Evolutionary conservation across 2,888 invertebrate species (phyloP).

Genomic region (Hetaerina titia): DNA sequence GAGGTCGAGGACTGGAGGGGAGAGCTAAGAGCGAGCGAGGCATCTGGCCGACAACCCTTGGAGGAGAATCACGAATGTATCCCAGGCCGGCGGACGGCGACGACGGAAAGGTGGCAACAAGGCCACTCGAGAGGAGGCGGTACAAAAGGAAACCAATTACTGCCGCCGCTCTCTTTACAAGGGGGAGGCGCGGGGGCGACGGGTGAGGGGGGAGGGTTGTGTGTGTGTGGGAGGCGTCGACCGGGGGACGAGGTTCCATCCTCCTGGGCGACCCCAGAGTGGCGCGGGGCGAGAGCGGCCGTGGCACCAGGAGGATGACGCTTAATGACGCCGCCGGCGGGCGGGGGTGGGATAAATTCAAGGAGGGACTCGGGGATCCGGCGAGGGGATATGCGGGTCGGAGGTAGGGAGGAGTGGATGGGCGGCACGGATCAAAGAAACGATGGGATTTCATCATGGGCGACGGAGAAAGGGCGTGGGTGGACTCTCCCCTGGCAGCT

Average conservation of each 20-base stretch:
- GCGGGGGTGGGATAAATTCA: neutral
- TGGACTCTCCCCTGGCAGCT: neutral
- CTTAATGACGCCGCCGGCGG: neutral
- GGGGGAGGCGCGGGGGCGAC: neutral
- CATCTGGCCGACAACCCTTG: neutral
- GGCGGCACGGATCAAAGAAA: neutral
- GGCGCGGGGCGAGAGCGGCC: neutral
- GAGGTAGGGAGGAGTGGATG: neutral
- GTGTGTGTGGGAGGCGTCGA: no score
- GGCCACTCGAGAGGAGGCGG: neutral
- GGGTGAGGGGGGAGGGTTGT: neutral
- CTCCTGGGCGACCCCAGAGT: neutral
- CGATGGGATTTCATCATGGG: neutral
- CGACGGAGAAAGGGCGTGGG: neutral
- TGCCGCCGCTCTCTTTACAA: neutral
- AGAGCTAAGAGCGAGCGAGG: neutral
- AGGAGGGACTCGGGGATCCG: neutral
- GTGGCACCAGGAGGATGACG: neutral
- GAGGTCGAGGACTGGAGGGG: no score
- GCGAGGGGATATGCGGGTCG: neutral
- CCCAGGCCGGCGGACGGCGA: neutral
- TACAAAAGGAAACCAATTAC: constrained; percentile 35
- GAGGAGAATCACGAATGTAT: neutral
- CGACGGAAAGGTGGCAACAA: constrained; percentile 21
- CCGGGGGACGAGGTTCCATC: neutral